Conservation (phyloP, 2,888 invertebrate genomes). For the Amaurobius ferox region DNA sequence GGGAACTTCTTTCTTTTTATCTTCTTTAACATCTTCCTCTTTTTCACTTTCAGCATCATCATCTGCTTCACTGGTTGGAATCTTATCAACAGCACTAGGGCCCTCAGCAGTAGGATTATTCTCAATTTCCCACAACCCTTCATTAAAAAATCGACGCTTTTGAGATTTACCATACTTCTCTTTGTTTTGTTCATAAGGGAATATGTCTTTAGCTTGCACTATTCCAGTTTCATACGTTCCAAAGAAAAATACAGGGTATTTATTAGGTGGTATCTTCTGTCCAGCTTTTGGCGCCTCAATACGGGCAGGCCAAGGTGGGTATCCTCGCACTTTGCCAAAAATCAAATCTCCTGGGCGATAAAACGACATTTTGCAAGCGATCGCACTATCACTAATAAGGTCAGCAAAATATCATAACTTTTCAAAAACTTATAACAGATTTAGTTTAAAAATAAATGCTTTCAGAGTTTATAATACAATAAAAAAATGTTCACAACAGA, state of each 20-base stretch:
- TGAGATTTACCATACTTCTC: conserved; percentile 78
- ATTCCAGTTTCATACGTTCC: conserved; percentile 88
- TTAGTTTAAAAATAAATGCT: no score
- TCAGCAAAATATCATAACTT: no score
- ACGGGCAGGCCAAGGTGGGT: conserved; percentile 95
- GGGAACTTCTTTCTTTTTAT: conserved; percentile 15
- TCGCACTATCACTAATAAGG: neutral
- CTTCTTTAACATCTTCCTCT: conserved; percentile 31
- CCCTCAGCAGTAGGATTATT: conserved; percentile 75
- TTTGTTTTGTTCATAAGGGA: conserved; percentile 77
- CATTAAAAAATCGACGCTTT: conserved; percentile 78
- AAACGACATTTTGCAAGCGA: conserved; percentile 22
- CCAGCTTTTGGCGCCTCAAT: conserved; percentile 75
- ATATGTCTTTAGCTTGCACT: conserved; percentile 77
- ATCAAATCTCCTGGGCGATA: conserved; percentile 89
- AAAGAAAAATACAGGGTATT: conserved; percentile 87
- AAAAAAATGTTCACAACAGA: no score
- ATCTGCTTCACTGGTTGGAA: neutral
- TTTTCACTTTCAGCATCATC: conserved; percentile 10
- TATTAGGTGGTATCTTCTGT: conserved; percentile 73
- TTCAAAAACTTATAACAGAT: no score
- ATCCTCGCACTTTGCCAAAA: conserved; percentile 97
- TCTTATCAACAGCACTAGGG: conserved; percentile 8
- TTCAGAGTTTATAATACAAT: no score
- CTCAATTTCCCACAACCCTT: conserved; percentile 78